Base-by-base conservation (phyloP, 2,113 vertebrate species). In the Saccopteryx bilineata region DNA sequence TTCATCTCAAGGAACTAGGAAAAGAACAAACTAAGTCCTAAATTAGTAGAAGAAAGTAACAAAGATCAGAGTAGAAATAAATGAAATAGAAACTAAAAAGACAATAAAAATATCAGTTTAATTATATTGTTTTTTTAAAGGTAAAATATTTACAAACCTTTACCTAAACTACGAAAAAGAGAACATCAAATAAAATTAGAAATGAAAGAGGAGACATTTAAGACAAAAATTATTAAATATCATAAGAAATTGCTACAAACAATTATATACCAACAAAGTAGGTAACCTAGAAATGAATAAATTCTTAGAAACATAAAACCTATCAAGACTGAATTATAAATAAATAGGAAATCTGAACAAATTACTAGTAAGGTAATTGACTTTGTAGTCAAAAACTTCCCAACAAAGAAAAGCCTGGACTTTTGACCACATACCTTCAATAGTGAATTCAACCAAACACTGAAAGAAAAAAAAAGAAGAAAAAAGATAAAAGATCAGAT, bases 371-470 rank as follows among this genome's bases (percentile, higher is more conserved):
- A 78, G 31, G 12, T 54, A 63, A 81, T 33, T 84, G 54, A n/a
- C 78, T 84, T 61, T 28, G 5, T 89, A 93, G 18, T 79, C 52
- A 89, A 93, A 89, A 72, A 82, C 12, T 23, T 58, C 56, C 31
- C 48, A 18, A 60, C 48, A 75, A 87, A 87, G 50, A 90, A 83
- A 69, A 68, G 46, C 8, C 33, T 23, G 46, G 19, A 63, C 6
- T 75, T 75, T 75, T 50, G 72, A 68, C 26, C 58, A 58, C 14
- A 56, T 72, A 18, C 10, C 33, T 90, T 65, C 26, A 71, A 31
- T 48, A 7, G 4, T 74, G 66, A 92, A 92, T 87, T 71, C n/a
- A 63, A 88, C 26, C 24, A 58, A 58, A 82, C 11, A 80, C 14
- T 50, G 3, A 56, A 69, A 65, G 19, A 81, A 90, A 60, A 39